These are phyloP conservation scores for Alexandromys fortis DNA, from an alignment of 2,113 vertebrate genomes.

Conservation along the genomic window DNA sequence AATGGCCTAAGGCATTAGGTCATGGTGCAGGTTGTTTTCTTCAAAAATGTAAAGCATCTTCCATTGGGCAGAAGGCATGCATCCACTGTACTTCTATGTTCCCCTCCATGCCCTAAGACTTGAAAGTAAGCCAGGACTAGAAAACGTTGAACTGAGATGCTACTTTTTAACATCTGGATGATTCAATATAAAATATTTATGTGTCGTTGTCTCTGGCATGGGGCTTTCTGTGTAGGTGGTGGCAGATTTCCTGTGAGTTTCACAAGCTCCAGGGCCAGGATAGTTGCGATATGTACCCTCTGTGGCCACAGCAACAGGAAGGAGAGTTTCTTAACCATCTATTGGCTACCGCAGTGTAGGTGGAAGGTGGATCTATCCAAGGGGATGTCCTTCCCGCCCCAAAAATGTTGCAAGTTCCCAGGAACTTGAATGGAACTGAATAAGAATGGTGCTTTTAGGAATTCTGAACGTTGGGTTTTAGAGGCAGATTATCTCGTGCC, in stretches of 20 bases:
- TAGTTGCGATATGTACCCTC: constrained; percentile 28
- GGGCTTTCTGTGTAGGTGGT: constrained; percentile 65
- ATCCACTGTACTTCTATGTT: background rate
- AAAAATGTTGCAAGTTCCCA: background rate
- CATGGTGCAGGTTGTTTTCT: background rate
- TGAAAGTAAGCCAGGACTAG: constrained; percentile 39
- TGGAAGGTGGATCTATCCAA: background rate
- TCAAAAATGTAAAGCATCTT: background rate
- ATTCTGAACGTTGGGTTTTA: constrained; percentile 34
- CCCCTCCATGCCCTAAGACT: background rate
- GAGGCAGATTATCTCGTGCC: constrained; percentile 52
- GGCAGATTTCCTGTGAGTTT: constrained; percentile 76
- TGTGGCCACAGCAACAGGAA: constrained; percentile 36
- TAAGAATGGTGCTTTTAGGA: constrained; percentile 7
- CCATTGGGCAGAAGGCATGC: background rate
- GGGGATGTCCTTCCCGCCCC: background rate
- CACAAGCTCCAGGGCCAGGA: constrained; percentile 56
- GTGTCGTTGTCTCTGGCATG: constrained; percentile 67
- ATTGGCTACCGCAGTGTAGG: background rate
- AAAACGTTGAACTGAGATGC: constrained; percentile 20
- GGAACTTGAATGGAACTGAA: constrained; percentile 11
- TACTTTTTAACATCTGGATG: constrained; percentile 58
- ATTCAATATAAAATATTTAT: constrained; percentile 72
- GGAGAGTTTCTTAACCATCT: background rate
- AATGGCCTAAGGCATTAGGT: background rate